Evolutionary conservation across 2,797 vertebrate species (phyloP).

Genomic region (Danio kyathit): DNA sequence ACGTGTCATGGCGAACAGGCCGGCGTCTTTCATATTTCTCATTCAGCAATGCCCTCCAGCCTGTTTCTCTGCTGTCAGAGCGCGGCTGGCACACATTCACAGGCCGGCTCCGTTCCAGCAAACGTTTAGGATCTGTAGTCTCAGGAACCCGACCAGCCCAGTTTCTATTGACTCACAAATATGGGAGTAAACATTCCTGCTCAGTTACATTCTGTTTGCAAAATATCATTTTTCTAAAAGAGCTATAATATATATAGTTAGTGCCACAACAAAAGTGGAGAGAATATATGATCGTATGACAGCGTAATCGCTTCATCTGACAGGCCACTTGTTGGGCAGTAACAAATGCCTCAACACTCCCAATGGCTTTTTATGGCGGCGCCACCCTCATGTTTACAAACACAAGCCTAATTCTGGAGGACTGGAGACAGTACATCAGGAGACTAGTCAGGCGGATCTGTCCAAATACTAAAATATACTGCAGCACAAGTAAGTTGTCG

Average conservation of each 20-base stretch:
- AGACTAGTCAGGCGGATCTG: conserved; percentile 7
- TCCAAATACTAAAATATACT: not conserved
- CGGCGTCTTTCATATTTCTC: conserved; percentile 69
- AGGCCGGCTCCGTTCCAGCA: conserved; percentile 19
- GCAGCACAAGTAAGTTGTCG: no score
- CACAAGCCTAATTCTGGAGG: conserved; percentile 16
- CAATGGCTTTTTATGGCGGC: not conserved
- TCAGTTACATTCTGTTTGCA: conserved; percentile 43
- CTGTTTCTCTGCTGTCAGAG: conserved; percentile 60
- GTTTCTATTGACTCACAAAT: conserved; percentile 34
- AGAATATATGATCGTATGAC: not conserved
- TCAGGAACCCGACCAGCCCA: conserved; percentile 41
- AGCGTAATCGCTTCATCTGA: conserved; percentile 31
- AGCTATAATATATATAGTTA: conserved; percentile 6
- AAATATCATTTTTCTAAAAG: conserved; percentile 17
- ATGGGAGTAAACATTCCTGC: conserved; percentile 29
- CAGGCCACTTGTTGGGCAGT: conserved; percentile 34
- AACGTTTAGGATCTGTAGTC: conserved; percentile 36
- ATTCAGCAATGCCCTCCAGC: conserved; percentile 73
- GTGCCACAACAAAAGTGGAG: not conserved
- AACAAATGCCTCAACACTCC: conserved; percentile 4
- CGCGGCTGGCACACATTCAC: conserved; percentile 38
- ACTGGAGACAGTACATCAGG: not conserved
- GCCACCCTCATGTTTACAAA: conserved; percentile 39
- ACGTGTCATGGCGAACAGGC: conserved; percentile 64